Base-by-base conservation (phyloP, 1,140 invertebrate genomes). In the Drosophila baimaii region DNA sequence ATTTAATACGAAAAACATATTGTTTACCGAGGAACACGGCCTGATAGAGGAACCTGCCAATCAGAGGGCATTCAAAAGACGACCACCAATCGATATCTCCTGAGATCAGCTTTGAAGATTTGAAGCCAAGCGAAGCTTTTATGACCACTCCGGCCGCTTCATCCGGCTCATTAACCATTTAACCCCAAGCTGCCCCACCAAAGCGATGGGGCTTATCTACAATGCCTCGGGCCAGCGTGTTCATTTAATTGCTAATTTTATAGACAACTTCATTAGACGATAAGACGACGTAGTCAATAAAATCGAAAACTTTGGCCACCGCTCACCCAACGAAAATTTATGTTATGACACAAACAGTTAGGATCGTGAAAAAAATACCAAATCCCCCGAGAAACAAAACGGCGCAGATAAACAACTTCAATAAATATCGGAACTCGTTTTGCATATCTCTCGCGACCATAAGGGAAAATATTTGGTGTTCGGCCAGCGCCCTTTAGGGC, bases 161-260 rank as follows among this genome's bases (percentile, higher is more conserved):
- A 15, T 41, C 27, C 37, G 31, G 37, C 46, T 61, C 58, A 75
- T 75, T 75, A 79, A 49, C 39, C 77, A 69, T 71, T 85, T 70
- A 64, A 81, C 78, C 81, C 77, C 19, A 15, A 44, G 61, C 43
- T 64, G 55, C 58, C 54, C 37, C 35, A 23, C 9, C 17, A 33
- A 13, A 17, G 13, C 9, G 35, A 58, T 25, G 41, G 12, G 47
- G 41, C 72, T 80, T 84, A 83, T 80, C 81, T 80, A 46, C 57
- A 46, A 19, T 77, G 77, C 49, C 23, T 41, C 68, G 31, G 58
- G 17, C 29, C 71, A 25, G 64, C 79, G 82, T 78, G 83, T 73
- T 70, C 83, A 76, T 89, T 89, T 88, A 88, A 89, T 88, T 88
- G 83, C 73, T 61, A 77, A 88, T 89, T 88, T 89, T 89, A 83